A percentile compares a stretch with the other conserved stretches of the same genome.
These are phyloP conservation scores for Hydra vulgaris DNA, from an alignment of 30 jellyfish, hydroid and myxozoan species.

Conservation along the genomic window DNA sequence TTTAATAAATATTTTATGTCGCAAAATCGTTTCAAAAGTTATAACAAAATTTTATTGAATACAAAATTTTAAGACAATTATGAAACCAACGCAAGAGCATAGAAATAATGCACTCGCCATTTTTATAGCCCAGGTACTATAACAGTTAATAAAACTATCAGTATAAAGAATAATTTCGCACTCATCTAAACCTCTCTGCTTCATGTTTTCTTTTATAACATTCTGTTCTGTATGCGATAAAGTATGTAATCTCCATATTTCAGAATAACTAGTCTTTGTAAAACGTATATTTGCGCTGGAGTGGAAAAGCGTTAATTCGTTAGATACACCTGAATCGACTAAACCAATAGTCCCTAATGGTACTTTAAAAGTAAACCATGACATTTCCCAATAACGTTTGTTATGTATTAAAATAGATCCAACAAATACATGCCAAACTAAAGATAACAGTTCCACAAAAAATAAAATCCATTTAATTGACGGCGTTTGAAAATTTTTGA, in stretches of 20 bases:
- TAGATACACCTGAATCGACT: slow-evolving; percentile 36
- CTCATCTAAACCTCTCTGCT: slow-evolving; percentile 4
- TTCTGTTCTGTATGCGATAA: slow-evolving; percentile 29
- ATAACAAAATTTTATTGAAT: neutral
- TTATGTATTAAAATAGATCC: slow-evolving; percentile 2
- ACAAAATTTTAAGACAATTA: neutral
- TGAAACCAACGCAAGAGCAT: slow-evolving; percentile 6
- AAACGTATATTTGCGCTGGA: slow-evolving; percentile 33
- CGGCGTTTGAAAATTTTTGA: neutral
- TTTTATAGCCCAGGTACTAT: slow-evolving; percentile 35
- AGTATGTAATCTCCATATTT: slow-evolving; percentile 25
- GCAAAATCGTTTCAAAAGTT: too few relatives aligned
- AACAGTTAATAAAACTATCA: slow-evolving; percentile 26
- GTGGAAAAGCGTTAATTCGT: slow-evolving; percentile 34
- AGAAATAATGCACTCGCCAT: slow-evolving; percentile 16
- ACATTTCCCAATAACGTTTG: slow-evolving; percentile 14
- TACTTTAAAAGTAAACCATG: slow-evolving; percentile 44
- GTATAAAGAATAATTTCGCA: slow-evolving; percentile 36
- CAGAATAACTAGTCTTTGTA: neutral
- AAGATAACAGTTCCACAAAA: neutral
- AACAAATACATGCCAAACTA: slow-evolving; percentile 27
- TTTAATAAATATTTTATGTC: too few relatives aligned
- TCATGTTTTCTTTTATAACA: slow-evolving; percentile 14
- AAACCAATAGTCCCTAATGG: slow-evolving; percentile 49
- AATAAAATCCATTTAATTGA: slow-evolving; percentile 9